Conservation (phyloP, 2,888 invertebrate species). For the Cantharis rustica region DNA sequence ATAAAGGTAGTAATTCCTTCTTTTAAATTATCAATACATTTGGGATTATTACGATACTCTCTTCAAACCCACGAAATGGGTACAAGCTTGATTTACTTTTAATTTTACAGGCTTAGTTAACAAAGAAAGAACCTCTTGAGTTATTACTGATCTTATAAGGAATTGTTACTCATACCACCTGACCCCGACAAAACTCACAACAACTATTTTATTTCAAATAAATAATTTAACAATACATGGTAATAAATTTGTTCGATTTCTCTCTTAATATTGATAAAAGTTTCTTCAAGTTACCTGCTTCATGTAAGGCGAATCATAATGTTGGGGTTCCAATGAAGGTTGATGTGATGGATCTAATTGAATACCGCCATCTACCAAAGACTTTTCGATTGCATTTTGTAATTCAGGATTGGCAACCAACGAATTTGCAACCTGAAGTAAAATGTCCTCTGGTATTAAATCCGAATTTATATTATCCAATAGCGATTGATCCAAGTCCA, state of each 20-base stretch:
- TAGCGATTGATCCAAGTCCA: slow-evolving; percentile 63
- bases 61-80: too few species aligned
- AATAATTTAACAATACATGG: not conserved
- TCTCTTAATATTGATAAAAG: not conserved
- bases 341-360: slow-evolving; percentile 47
- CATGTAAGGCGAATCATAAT: not conserved
- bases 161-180: not conserved
- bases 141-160: not conserved
- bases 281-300: not conserved
- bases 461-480: slow-evolving; percentile 67
- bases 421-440: slow-evolving; percentile 73
- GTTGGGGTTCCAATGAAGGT: not conserved
- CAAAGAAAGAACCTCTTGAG: too few species aligned
- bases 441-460: slow-evolving; percentile 70
- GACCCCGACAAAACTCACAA: not conserved
- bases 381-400: slow-evolving; percentile 74
- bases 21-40: too few species aligned
- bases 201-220: not conserved
- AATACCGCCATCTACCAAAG: slow-evolving; percentile 52
- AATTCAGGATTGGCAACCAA: slow-evolving; percentile 70
- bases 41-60: too few species aligned
- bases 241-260: not conserved
- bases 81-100: too few species aligned
- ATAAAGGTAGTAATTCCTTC: too few species aligned
- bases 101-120: too few species aligned